Conservation (phyloP, 1,140 invertebrate species). For the Limonius californicus region DNA sequence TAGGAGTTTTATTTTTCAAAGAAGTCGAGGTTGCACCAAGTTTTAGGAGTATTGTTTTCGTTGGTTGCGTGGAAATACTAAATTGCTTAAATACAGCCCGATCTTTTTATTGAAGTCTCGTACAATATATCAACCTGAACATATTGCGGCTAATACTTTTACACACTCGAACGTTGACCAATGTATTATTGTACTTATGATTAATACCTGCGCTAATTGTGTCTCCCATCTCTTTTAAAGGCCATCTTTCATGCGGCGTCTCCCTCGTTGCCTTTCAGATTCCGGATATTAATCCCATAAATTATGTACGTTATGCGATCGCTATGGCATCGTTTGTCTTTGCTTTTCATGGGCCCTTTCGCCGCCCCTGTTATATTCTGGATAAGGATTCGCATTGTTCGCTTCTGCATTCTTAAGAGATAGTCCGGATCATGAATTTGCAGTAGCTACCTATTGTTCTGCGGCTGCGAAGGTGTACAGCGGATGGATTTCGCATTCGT, state of each 20-base stretch:
- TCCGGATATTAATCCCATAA: slow-evolving; percentile 18
- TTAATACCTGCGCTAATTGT: slow-evolving; percentile 17
- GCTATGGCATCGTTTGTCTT: slow-evolving; percentile 15
- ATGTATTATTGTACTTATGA: slow-evolving; percentile 5
- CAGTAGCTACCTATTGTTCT: no score
- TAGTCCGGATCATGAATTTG: not conserved
- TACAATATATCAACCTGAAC: no score
- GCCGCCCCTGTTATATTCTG: not conserved
- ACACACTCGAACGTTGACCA: not conserved
- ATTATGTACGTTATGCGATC: slow-evolving; percentile 14
- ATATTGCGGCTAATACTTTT: no score
- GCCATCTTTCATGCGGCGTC: not conserved
- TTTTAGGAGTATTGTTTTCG: no score
- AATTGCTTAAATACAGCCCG: no score
- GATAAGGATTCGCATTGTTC: slow-evolving; percentile 5
- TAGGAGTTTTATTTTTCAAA: no score
- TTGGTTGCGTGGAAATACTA: no score
- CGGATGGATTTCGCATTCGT: no score
- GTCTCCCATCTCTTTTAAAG: slow-evolving; percentile 3
- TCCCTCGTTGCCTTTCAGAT: slow-evolving; percentile 3
- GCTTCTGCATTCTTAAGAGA: not conserved
- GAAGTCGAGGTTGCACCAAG: no score
- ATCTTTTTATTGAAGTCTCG: no score
- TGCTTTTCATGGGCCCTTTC: slow-evolving; percentile 6
- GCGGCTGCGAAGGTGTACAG: no score